phyloP scores from a whole-genome alignment of 2,888 invertebrate species.

The Arrhopalites spinosus region DNA sequence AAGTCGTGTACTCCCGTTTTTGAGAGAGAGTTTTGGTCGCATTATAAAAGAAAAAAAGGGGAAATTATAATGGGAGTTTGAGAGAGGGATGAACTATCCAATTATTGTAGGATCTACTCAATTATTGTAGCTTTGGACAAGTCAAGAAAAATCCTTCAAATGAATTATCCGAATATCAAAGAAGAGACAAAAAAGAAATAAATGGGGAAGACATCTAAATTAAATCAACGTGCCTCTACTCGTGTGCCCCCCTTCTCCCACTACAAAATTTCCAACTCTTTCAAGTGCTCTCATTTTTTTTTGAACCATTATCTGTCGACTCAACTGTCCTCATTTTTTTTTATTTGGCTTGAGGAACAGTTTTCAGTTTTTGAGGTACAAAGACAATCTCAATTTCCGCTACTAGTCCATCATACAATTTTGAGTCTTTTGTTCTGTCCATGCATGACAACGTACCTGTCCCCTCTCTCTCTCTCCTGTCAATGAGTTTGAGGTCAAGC shows the following conservation, averaged over 20 bases:
- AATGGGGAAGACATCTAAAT: constrained; percentile 17
- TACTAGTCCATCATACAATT: no score
- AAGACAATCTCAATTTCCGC: no score
- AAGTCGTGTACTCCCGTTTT: background rate
- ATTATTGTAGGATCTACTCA: constrained; percentile 5
- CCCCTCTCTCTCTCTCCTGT: no score
- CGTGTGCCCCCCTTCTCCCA: background rate
- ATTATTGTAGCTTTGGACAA: background rate
- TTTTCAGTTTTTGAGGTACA: no score
- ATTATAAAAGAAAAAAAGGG: background rate
- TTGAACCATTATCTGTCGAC: no score
- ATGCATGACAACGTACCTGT: no score
- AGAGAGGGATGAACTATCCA: constrained; percentile 16
- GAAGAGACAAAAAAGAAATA: background rate
- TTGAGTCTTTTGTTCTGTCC: no score
- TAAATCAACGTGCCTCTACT: constrained; percentile 16
- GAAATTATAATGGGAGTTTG: constrained; percentile 5
- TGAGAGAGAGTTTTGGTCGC: background rate
- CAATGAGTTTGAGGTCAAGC: background rate
- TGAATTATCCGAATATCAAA: background rate
- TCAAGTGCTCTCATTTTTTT: no score
- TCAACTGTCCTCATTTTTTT: no score
- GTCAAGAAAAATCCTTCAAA: background rate
- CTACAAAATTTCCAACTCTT: background rate
- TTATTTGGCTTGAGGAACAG: no score